A percentile compares a stretch with the other conserved stretches of the same genome.
phyloP scores from a whole-genome alignment of 2,113 vertebrate genomes.

The Psilopsiagon aymara region DNA sequence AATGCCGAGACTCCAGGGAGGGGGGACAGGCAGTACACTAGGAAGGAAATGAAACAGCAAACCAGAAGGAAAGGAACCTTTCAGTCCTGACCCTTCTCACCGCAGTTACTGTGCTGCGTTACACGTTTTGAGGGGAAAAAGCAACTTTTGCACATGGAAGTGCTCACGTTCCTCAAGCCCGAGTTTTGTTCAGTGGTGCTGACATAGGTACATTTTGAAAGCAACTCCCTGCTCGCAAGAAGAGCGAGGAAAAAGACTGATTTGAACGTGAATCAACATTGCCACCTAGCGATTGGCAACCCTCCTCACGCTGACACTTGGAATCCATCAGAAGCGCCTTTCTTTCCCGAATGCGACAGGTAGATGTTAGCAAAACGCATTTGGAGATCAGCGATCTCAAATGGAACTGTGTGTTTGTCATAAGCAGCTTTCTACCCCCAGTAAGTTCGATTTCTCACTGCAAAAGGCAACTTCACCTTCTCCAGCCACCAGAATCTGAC shows the following conservation, averaged over 20 bases:
- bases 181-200: conserved; percentile 24
- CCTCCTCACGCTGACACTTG: neutral
- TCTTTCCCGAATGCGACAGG: neutral
- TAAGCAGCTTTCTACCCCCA: neutral
- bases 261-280: neutral
- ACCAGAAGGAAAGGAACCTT: conserved; percentile 24
- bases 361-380: neutral
- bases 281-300: conserved; percentile 67
- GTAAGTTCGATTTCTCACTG: neutral
- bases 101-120: neutral
- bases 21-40: neutral
- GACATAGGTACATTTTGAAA: conserved; percentile 10
- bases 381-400: neutral
- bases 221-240: neutral
- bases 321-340: fast-evolving
- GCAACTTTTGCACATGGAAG: neutral
- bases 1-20: conserved; percentile 24
- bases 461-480: neutral
- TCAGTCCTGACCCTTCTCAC: neutral
- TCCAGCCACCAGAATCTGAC: neutral
- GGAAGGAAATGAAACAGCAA: conserved; percentile 57
- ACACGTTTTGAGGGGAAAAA: neutral
- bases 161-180: neutral
- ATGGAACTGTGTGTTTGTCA: neutral
- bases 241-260: fast-evolving